Base-by-base conservation (phyloP, 2,797 vertebrate species). In the Cetoscarus ocellatus region DNA sequence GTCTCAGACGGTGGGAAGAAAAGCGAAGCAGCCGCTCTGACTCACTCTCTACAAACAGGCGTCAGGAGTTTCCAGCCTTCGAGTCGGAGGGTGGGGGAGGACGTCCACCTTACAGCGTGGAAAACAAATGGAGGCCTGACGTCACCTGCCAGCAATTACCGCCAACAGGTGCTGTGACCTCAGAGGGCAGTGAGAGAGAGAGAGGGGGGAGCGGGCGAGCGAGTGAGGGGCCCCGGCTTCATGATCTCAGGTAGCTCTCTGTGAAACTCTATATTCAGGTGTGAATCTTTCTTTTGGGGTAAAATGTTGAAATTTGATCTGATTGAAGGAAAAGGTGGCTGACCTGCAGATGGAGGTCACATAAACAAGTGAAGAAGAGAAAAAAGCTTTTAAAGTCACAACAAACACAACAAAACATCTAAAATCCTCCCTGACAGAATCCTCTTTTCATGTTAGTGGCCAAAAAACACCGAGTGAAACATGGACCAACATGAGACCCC, bases 131-230 rank as follows among this genome's bases (percentile, higher is more conserved):
- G 67, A 73, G 54, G 72, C 52, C 75, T 82, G 56, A 77, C 73
- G 61, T 87, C 85, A 87, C 85, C 87, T 86, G 85, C 68, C 81
- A 75, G 77, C 80, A 73, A 77, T 86, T 83, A 86, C 82, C 56
- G 27, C 44, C 65, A 88, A 89, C 90, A 91, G 90, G 87, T 89
- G 89, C 82, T 83, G 83, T 90, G 89, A 91, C 86, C 91, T 89
- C 88, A 88, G 73, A 68, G 86, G 84, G 82, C 76, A 74, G 79
- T 6, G n/a, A 62, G 38, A 39, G 38, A 39, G 38, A 39, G 27
- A 27, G 27, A 2, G 27, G 2, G 4, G 27, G 2, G 27, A 4
- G 81, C 1, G 14, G 62, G 85, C 9, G 9, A 51, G 49, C 10
- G 12, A 51, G 18, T 6, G 19, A 14, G 51, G 14, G 51, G 1